phyloP scores from a whole-genome alignment of 2,113 vertebrate genomes.

The Brachyistius frenatus region DNA sequence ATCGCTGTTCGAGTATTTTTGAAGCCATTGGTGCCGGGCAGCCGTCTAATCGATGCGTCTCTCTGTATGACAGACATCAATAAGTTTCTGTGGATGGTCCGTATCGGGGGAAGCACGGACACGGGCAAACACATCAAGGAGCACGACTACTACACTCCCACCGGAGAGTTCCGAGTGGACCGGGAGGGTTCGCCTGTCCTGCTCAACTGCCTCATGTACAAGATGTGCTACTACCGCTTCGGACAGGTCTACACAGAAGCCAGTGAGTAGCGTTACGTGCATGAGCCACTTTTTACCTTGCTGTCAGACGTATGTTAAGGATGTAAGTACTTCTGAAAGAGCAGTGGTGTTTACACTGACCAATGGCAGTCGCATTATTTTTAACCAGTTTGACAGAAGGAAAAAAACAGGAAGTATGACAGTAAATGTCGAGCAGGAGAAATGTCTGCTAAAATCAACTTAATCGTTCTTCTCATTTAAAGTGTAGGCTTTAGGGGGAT shows the following conservation, averaged over 20 bases:
- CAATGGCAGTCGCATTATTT: too few species aligned
- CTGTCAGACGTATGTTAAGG: too few species aligned
- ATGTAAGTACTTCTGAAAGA: too few species aligned
- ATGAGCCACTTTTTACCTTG: background rate
- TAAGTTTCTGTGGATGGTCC: conserved; percentile 99
- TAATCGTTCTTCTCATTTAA: too few species aligned
- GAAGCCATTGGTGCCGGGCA: background rate
- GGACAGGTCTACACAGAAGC: conserved; percentile 99
- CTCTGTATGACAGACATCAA: conserved; percentile 89
- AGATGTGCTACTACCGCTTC: conserved; percentile 99
- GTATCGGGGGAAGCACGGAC: conserved; percentile 98
- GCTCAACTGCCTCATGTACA: conserved; percentile 99
- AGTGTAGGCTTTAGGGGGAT: too few species aligned
- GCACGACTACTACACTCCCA: conserved; percentile 98
- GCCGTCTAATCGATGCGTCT: background rate
- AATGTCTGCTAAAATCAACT: too few species aligned
- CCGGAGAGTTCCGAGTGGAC: conserved; percentile 96
- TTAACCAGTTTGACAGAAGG: too few species aligned
- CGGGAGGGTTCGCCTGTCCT: conserved; percentile 96
- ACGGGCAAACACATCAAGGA: conserved; percentile 98
- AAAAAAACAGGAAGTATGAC: too few species aligned
- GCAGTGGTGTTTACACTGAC: too few species aligned
- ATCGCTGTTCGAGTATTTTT: background rate
- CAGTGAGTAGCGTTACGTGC: conserved; percentile 86
- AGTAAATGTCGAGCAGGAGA: too few species aligned